phyloP scores from a whole-genome alignment of 2,113 vertebrate genomes.

The Barnardius zonarius region DNA sequence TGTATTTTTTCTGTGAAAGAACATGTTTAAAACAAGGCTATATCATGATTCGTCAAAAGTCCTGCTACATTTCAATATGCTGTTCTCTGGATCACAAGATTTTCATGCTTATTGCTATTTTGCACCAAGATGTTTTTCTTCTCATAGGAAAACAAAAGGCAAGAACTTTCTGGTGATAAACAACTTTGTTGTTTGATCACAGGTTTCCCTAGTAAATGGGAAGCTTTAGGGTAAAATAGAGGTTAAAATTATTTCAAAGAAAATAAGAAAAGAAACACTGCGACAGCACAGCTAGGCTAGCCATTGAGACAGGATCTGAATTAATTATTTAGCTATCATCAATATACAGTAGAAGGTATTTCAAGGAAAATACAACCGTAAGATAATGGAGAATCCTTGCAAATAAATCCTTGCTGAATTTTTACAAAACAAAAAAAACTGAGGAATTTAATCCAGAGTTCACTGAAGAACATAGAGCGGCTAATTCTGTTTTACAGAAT shows the following conservation, averaged over 20 bases:
- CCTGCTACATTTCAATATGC: neutral
- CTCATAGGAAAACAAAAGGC: neutral
- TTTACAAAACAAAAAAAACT: neutral
- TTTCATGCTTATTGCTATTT: neutral
- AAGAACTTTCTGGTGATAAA: neutral
- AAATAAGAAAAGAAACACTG: neutral
- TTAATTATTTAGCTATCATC: neutral
- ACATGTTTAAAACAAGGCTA: neutral
- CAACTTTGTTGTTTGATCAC: neutral
- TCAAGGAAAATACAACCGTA: neutral
- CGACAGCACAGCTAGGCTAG: neutral
- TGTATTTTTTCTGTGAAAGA: constrained; percentile 88
- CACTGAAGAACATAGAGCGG: neutral
- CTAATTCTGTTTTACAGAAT: neutral
- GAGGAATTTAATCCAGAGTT: neutral
- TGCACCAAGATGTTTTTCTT: neutral
- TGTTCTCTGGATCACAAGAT: neutral
- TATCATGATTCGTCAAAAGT: neutral
- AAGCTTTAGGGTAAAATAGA: neutral
- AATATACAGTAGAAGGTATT: neutral
- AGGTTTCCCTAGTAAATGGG: neutral
- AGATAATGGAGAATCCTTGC: neutral
- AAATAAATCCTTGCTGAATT: neutral
- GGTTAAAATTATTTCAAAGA: neutral
- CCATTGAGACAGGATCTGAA: neutral